phyloP scores from a whole-genome alignment of 2,888 invertebrate species.

The Deilephila elpenor region DNA sequence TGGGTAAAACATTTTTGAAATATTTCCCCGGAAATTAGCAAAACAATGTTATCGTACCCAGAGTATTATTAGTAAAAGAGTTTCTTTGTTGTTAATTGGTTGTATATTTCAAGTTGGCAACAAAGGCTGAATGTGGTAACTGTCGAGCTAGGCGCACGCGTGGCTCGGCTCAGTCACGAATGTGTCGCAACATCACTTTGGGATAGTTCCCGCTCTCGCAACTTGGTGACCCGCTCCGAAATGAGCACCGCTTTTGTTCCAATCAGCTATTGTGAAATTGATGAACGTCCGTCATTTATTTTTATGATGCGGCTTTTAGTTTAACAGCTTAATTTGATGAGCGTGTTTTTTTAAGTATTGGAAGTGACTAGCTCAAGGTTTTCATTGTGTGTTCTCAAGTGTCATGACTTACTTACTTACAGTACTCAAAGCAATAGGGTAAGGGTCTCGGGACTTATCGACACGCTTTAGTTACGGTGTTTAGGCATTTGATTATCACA shows the following conservation, averaged over 20 bases:
- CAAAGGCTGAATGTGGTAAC: conserved; percentile 45
- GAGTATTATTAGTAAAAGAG: neutral
- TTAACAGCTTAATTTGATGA: neutral
- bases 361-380: no score
- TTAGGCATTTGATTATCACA: no score
- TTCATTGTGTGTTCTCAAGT: no score
- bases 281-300: conserved; percentile 27
- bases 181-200: conserved; percentile 58
- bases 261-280: conserved; percentile 40
- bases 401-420: no score
- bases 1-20: no score
- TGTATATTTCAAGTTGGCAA: conserved; percentile 25
- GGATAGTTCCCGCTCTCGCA: conserved; percentile 46
- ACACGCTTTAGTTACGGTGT: no score
- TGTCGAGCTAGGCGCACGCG: conserved; percentile 46
- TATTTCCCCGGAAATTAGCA: neutral
- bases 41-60: conserved; percentile 3
- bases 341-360: neutral
- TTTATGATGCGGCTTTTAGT: neutral
- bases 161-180: conserved; percentile 58
- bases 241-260: conserved; percentile 55
- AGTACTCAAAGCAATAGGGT: no score
- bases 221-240: conserved; percentile 53
- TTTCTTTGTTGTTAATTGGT: conserved; percentile 27
- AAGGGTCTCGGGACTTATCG: no score